Evolutionary conservation across 2,113 vertebrate species (phyloP), one percentile per base, ranked within the genome.

Genomic region (Lamprotornis superbus): DNA sequence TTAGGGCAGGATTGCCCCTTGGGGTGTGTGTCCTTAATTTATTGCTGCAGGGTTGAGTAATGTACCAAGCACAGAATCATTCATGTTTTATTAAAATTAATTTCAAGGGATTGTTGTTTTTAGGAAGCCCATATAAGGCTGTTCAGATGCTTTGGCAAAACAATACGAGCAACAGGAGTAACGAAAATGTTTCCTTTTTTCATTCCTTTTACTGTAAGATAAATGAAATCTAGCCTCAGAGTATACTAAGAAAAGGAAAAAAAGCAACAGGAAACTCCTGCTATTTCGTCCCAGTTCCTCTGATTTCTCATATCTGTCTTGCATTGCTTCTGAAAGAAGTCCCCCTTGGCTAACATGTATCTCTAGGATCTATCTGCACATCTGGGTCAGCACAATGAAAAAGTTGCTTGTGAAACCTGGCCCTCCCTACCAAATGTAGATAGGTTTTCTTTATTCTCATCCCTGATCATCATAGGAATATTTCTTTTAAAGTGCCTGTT

Each of bases 41-140:
- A 92, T 87, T 89, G 69, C 86, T 95, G 52, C 83, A 94, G 73
- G 86, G 73, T 84, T 94, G 89, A 94, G 89, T 90, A 97, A 97
- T 71, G 80, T 78, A 94, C 83, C 69, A 5, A 94, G 87, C 94
- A 91, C 33, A 91, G 39, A 93, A 49, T 22, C 61, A 81, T 89
- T 94, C 89, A 94, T 94, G 80, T 94, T 94, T 97, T 96, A 97
- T 97, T 96, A 90, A 93, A 97, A 95, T 92, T 96, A 92, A 94
- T 97, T 94, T 94, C 86, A 93, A 91, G 86, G 44, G 47, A 84
- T 52, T 44, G 44, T 30, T 90, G 18, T 24, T 89, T 92, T 86
- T 78, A 59, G 80, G 35, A 87, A 95, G 47, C 31, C 20, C 17
- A 47, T 27, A 75, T 23, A 81, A 35, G 28, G 70, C 76, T 87